Evolutionary conservation across 2,888 invertebrate species (phyloP), one percentile per base, ranked within the genome.

Genomic region (Vandiemenella viatica): DNA sequence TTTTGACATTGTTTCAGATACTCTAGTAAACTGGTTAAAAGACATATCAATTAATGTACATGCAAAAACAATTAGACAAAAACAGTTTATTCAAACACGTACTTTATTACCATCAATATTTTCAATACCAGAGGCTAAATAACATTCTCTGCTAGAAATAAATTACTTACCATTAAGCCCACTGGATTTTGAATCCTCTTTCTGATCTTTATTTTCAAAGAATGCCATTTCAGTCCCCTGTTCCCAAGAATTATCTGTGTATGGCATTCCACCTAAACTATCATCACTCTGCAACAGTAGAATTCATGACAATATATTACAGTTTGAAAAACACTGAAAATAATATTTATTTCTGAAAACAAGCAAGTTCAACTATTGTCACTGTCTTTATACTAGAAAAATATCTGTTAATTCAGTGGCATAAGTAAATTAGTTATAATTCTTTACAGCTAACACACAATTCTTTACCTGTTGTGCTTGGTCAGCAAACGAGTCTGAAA

Each of bases 271-370:
- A 15, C 32, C 23, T 17, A 18, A n/a, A 40, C 10, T 37, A 4
- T 47, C 42, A 23, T 47, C 47, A 18, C 22, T 19, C 46, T 46
- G n/a, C 5, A 41, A 23, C 2, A n/a, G 16, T 6, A 16, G n/a
- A 5, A 13, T 7, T 66, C 18, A 65, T 63, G 66, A 67, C 26
- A 67, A 20, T n/a, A 5, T 43, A 20, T 17, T 6, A 17, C 6
- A 7, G 15, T n/a, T 40, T 15, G 5, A 16, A 15, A 40, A 1
- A 8, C 40, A 40, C 16, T 5, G 4, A 5, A 40, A 8, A 8
- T 15, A 10, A 38, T 15, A 15, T n/a, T 16, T 38, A n/a, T 15
- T 38, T 15, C 38, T 1, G 7, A 40, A n/a, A 40, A 40, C 40
- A 4, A 5, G 5, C 16, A 40, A 5, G 13, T 32, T 2, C n/a